phyloP scores from a whole-genome alignment of 2,113 vertebrate genomes.

The Platysternon megacephalum region DNA sequence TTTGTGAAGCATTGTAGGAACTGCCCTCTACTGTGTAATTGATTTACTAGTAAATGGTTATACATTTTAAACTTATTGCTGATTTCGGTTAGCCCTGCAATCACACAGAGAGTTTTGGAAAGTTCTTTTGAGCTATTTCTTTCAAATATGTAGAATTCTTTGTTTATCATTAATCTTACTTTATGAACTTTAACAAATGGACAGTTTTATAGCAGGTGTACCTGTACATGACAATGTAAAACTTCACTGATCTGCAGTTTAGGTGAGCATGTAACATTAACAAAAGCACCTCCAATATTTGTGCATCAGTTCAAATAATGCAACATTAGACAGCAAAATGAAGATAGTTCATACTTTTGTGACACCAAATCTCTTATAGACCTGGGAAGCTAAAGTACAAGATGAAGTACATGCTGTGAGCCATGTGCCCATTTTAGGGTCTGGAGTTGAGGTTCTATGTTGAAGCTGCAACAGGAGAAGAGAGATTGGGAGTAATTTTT shows the following conservation, averaged over 20 bases:
- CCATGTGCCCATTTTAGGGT: not conserved
- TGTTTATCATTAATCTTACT: not conserved
- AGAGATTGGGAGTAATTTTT: not conserved
- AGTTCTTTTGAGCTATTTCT: not conserved
- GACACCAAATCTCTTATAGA: not conserved
- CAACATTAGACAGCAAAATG: slow-evolving; percentile 21
- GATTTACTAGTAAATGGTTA: not conserved
- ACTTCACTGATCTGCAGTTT: not conserved
- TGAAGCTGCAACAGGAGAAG: not conserved
- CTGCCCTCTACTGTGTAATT: not conserved
- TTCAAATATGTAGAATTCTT: not conserved
- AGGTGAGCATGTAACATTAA: not conserved
- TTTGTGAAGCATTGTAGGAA: not conserved
- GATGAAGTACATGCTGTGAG: slow-evolving; percentile 19
- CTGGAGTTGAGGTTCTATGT: not conserved
- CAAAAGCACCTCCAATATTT: slow-evolving; percentile 35
- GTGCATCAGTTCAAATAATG: slow-evolving; percentile 19
- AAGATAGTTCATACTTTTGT: slow-evolving; percentile 41
- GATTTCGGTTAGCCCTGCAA: not conserved
- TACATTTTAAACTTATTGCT: not conserved
- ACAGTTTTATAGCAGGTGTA: slow-evolving; percentile 2
- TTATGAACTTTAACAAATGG: not conserved
- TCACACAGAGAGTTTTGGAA: not conserved
- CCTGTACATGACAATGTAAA: slow-evolving; percentile 17
- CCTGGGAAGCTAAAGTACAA: slow-evolving; percentile 21